Conservation (phyloP, 2,797 vertebrate genomes). For the Labeo calbasu region DNA sequence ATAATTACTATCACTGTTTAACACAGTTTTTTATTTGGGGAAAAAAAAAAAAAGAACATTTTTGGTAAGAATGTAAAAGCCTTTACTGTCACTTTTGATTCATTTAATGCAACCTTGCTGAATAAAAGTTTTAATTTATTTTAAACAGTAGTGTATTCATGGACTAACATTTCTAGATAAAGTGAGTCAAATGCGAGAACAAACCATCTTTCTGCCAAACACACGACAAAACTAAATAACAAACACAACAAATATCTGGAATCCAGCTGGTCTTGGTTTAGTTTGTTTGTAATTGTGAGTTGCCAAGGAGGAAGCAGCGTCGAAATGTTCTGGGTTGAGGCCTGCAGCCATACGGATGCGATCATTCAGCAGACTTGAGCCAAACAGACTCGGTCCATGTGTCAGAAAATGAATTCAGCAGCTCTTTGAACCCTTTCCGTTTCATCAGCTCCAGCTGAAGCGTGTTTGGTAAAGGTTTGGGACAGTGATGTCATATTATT, state of each 20-base stretch:
- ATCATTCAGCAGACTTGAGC: conserved; percentile 20
- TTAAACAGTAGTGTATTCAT: not conserved
- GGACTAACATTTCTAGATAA: not conserved
- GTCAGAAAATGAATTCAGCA: conserved; percentile 27
- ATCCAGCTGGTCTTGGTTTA: conserved; percentile 9
- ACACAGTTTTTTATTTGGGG: no score
- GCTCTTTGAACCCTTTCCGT: not conserved
- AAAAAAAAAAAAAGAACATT: not conserved
- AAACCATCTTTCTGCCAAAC: not conserved
- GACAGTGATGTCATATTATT: conserved; percentile 60
- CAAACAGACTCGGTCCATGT: conserved; percentile 12
- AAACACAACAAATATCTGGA: conserved; percentile 19
- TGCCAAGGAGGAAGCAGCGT: not conserved
- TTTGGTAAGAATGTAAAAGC: not conserved
- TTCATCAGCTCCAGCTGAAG: conserved; percentile 2
- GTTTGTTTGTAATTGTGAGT: not conserved
- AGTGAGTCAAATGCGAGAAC: not conserved
- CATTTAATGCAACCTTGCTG: not conserved
- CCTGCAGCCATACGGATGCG: conserved; percentile 32
- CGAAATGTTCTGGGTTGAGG: not conserved
- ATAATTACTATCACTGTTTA: no score
- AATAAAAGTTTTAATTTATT: not conserved
- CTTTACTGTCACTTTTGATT: not conserved
- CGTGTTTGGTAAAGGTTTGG: not conserved
- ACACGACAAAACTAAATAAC: not conserved